Evolutionary conservation across 2,888 invertebrate species (phyloP).

Genomic region (Drosophila neutralis): DNA sequence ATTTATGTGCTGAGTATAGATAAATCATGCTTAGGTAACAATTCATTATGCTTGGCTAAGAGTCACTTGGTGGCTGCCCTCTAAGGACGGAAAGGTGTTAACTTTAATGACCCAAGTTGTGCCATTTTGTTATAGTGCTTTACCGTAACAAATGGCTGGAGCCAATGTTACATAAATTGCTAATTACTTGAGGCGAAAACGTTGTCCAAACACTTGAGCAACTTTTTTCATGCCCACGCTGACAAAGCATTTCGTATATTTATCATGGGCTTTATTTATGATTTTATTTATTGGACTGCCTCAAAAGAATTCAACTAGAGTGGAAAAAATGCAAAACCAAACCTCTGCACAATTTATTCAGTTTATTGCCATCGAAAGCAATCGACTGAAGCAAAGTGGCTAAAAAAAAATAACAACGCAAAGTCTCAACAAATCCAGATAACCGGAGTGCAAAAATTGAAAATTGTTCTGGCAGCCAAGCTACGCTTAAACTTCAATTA

Average conservation of each 20-base stretch:
- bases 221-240: conserved; percentile 11
- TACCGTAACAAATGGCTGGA: conserved; percentile 50
- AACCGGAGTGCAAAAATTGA: not conserved
- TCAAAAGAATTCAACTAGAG: conserved; percentile 29
- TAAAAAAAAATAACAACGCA: conserved; percentile 9
- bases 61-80: conserved; percentile 14
- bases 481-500: not conserved
- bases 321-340: conserved; percentile 24
- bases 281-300: conserved; percentile 19
- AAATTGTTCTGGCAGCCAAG: not conserved
- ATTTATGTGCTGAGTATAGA: conserved; percentile 64
- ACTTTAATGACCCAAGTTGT: conserved; percentile 55
- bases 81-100: conserved; percentile 42
- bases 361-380: conserved; percentile 30
- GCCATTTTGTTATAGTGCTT: conserved; percentile 44
- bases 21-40: conserved; percentile 75
- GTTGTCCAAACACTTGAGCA: conserved; percentile 27
- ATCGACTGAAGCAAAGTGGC: conserved; percentile 49
- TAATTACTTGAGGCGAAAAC: conserved; percentile 62
- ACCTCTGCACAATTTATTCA: conserved; percentile 13
- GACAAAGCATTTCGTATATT: conserved; percentile 59
- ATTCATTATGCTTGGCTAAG: conserved; percentile 67
- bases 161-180: conserved; percentile 69
- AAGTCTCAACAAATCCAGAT: not conserved
- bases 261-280: conserved; percentile 43